Base-by-base conservation (phyloP, 2,888 invertebrate species). In the Leucophenga maculata region DNA sequence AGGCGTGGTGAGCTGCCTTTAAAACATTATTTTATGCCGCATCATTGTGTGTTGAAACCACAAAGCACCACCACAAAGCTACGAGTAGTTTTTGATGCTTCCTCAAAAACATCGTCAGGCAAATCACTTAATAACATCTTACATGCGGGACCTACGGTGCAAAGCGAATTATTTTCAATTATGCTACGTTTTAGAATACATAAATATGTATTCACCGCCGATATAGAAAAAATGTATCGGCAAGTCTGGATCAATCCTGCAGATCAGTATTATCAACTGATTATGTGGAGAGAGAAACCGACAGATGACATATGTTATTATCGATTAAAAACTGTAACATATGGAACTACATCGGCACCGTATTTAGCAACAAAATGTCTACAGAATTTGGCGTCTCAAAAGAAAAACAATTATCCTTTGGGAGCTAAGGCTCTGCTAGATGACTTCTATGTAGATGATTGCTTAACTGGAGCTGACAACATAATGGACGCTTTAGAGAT, bases 361-460 rank as follows among this genome's bases (percentile, higher is more conserved):
- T 46, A 46, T 6, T 46, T 46, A n/a, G 46, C 46, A n/a, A 46
- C 46, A 46, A 46, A 46, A 46, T 46, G 46, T 46, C 46, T 46
- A 14, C 46, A 46, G 46, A 1, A 46, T n/a, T 46, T 46, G 46
- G 46, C 46, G n/a, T 4, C 3, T 46, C 13, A 46, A n/a, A 46
- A n/a, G 46, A 46, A 46, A n/a, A 46, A 46, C n/a, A 4, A 26
- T 26, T 26, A 26, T 4, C 26, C 26, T 26, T 1, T 70, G 54
- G 22, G 64, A 67, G 9, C 20, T 22, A 18, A 39, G 26, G 26
- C 26, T 26, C 4, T 26, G 4, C 26, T 26, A 26, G 26, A 65
- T 13, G 71, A 66, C 16, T 71, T 69, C 44, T 71, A 71, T 46
- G 71, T 69, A 6, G 71, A 73, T 50, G 69, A 69, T 52, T 44